Conservation (phyloP, 2,113 vertebrate genomes). For the Hippocampus guttulatus region DNA sequence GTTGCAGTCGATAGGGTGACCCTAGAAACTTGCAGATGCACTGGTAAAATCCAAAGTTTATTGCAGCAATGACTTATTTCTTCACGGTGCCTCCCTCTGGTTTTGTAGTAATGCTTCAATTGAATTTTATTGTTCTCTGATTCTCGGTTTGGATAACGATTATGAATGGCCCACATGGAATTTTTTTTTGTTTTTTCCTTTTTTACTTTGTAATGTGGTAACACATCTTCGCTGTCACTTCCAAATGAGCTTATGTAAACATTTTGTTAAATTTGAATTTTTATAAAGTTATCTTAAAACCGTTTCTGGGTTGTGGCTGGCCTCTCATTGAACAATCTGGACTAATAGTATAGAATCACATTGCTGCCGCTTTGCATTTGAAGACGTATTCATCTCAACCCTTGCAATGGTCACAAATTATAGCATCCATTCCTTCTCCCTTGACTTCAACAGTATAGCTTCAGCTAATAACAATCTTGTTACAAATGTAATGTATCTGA, state of each 20-base stretch:
- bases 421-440: too few relatives aligned
- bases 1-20: neutral
- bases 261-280: conserved; percentile 27
- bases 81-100: neutral
- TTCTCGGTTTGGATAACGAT: conserved; percentile 1
- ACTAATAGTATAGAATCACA: too few relatives aligned
- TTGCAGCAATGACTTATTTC: neutral
- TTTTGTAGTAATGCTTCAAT: conserved; percentile 19
- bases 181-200: neutral
- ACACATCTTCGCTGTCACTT: neutral
- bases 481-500: too few relatives aligned
- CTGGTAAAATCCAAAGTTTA: conserved; percentile 3
- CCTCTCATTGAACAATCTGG: neutral
- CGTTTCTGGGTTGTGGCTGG: neutral
- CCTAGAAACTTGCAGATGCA: conserved; percentile 8
- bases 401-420: too few relatives aligned
- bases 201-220: conserved; percentile 9
- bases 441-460: too few relatives aligned
- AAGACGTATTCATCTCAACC: too few relatives aligned
- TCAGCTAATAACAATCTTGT: too few relatives aligned
- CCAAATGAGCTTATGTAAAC: neutral
- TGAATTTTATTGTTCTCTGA: conserved; percentile 1
- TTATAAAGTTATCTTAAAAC: conserved; percentile 40
- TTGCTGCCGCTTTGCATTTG: too few relatives aligned
- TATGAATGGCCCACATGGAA: conserved; percentile 6